These are phyloP conservation scores for Euleptes europaea DNA, from an alignment of 2,113 vertebrate genomes.

Conservation along the genomic window DNA sequence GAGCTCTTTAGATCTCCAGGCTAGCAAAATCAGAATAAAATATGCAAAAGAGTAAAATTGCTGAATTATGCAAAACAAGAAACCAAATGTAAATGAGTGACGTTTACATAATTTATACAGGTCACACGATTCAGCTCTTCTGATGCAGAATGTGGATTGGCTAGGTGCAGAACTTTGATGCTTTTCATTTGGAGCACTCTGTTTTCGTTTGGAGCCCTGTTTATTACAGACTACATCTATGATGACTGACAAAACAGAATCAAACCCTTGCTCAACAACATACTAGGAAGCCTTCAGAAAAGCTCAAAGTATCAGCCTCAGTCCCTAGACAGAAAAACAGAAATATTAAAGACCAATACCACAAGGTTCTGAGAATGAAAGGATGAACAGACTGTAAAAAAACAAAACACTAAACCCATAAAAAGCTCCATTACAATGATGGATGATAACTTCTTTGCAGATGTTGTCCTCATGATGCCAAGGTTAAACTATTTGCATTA, in stretches of 20 bases:
- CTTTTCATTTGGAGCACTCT: background rate
- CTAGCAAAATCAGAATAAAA: background rate
- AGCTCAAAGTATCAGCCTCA: background rate
- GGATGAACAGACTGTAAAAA: background rate
- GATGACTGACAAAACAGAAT: background rate
- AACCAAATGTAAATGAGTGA: background rate
- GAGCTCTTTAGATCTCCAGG: background rate
- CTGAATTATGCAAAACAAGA: background rate
- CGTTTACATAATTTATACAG: background rate
- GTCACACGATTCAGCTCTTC: background rate
- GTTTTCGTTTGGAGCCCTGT: no score
- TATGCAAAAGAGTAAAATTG: background rate
- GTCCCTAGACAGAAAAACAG: background rate
- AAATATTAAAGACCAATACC: background rate
- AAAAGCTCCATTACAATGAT: background rate
- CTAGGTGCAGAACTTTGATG: background rate
- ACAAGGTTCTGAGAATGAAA: background rate
- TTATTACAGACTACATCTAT: background rate
- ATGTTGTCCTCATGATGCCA: background rate
- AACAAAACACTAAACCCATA: background rate
- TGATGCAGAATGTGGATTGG: background rate
- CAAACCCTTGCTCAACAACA: background rate
- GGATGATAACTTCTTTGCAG: conserved; percentile 19
- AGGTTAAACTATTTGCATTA: background rate
- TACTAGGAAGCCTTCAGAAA: background rate